Percentiles rank a stretch among this genome's conserved stretches.
phyloP scores from a whole-genome alignment of 2,888 invertebrate species.

The Lobophora halterata region DNA sequence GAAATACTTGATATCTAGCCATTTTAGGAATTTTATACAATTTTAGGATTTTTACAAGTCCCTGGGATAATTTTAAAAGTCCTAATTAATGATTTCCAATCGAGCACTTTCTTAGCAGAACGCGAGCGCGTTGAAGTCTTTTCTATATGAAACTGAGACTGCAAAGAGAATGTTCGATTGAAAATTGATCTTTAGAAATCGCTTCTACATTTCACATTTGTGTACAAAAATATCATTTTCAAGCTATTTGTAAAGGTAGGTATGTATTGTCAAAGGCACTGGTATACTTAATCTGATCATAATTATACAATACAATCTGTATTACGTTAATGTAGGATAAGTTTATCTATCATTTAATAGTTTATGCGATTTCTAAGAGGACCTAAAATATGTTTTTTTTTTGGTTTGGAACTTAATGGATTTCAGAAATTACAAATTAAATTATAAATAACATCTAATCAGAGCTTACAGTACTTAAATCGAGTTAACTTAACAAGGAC shows the following conservation, averaged over 20 bases:
- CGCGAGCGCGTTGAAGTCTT: constrained; percentile 14
- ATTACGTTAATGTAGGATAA: constrained; percentile 36
- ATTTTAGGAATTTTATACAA: constrained; percentile 49
- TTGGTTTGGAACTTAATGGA: constrained; percentile 69
- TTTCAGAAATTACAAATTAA: constrained; percentile 72
- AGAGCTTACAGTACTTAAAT: constrained; percentile 70
- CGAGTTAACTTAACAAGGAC: constrained; percentile 65
- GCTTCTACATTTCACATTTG: constrained; percentile 52
- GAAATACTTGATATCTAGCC: constrained; percentile 62
- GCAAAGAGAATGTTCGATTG: constrained; percentile 27
- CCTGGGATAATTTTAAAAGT: constrained; percentile 3
- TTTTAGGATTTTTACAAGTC: no score
- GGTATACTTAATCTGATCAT: constrained; percentile 63
- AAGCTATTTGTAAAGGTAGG: constrained; percentile 70
- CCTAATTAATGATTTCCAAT: constrained; percentile 8
- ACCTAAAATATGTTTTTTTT: constrained; percentile 47
- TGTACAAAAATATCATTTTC: constrained; percentile 76
- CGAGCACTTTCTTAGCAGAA: constrained; percentile 18
- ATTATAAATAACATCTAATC: constrained; percentile 77
- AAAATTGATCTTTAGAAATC: constrained; percentile 50
- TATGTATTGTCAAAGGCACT: constrained; percentile 80
- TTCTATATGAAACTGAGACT: constrained; percentile 27
- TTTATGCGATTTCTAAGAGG: constrained; percentile 61
- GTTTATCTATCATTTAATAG: constrained; percentile 41
- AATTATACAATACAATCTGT: constrained; percentile 54